Evolutionary conservation across 1,140 invertebrate species (phyloP).

Genomic region (Drosophila pseudoananassae): DNA sequence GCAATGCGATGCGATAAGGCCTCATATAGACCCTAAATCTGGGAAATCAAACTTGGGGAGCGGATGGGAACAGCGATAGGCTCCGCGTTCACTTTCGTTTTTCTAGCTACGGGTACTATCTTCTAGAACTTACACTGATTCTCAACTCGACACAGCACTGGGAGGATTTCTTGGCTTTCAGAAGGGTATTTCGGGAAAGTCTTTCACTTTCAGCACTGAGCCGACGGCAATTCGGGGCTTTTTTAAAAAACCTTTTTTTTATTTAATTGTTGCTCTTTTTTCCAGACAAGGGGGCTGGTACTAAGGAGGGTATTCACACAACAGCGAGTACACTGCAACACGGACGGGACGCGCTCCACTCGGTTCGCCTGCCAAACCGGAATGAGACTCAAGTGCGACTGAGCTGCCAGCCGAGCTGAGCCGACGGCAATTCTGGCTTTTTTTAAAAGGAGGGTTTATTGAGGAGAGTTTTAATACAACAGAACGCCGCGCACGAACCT

Average conservation of each 20-base stretch:
- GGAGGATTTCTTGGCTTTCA: neutral
- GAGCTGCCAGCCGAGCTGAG: conserved; percentile 23
- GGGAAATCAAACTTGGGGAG: conserved; percentile 31
- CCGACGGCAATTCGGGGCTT: conserved; percentile 32
- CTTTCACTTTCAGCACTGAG: conserved; percentile 25
- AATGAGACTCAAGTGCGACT: conserved; percentile 63
- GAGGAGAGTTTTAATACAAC: no score
- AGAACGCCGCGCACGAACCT: no score
- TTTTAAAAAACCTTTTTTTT: neutral
- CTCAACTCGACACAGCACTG: conserved; percentile 9
- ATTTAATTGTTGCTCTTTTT: conserved; percentile 9
- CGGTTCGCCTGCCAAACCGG: conserved; percentile 77
- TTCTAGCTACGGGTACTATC: neutral
- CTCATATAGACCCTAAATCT: conserved; percentile 14
- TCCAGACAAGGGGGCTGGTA: neutral
- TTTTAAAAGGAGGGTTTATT: no score
- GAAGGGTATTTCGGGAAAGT: neutral
- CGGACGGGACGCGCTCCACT: conserved; percentile 55
- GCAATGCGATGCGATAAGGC: conserved; percentile 31
- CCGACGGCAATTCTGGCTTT: no score
- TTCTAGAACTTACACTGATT: conserved; percentile 31
- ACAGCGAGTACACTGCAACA: conserved; percentile 37
- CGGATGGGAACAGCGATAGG: conserved; percentile 29
- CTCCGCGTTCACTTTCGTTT: conserved; percentile 31
- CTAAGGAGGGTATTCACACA: neutral